A percentile compares a stretch with the other conserved stretches of the same genome.
Conservation (phyloP, 1,140 invertebrate genomes). For the Lamellibrachia luymesi region DNA sequence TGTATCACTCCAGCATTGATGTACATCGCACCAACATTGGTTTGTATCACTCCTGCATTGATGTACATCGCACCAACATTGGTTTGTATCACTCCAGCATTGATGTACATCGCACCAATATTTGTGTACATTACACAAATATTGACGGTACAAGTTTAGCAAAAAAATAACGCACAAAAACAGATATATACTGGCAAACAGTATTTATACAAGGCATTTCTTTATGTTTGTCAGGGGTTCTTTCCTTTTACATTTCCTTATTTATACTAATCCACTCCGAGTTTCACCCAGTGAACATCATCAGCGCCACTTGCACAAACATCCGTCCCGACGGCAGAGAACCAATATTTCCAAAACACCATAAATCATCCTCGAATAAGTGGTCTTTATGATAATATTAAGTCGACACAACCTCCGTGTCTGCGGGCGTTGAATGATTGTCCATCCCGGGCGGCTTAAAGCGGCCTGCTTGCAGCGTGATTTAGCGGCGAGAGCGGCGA, state of each 20-base stretch:
- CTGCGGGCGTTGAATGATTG: not conserved
- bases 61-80: too few relatives aligned
- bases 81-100: too few relatives aligned
- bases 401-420: not conserved
- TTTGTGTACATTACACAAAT: too few relatives aligned
- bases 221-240: too few relatives aligned
- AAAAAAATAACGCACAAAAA: not conserved
- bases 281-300: not conserved
- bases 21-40: too few relatives aligned
- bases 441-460: not conserved
- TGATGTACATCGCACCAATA: too few relatives aligned
- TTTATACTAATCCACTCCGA: not conserved
- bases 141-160: too few relatives aligned
- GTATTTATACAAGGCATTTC: too few relatives aligned
- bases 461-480: not conserved
- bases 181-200: not conserved
- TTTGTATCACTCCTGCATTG: too few relatives aligned
- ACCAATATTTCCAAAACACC: not conserved
- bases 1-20: too few relatives aligned
- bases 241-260: not conserved
- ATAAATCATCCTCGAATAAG: not conserved
- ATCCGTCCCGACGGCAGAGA: not conserved
- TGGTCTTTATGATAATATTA: conserved; percentile 6
- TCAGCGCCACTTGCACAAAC: not conserved
- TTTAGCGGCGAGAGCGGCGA: not conserved